Base-by-base conservation (phyloP, 23 tunicate species). In the Botrylloides violaceus region DNA sequence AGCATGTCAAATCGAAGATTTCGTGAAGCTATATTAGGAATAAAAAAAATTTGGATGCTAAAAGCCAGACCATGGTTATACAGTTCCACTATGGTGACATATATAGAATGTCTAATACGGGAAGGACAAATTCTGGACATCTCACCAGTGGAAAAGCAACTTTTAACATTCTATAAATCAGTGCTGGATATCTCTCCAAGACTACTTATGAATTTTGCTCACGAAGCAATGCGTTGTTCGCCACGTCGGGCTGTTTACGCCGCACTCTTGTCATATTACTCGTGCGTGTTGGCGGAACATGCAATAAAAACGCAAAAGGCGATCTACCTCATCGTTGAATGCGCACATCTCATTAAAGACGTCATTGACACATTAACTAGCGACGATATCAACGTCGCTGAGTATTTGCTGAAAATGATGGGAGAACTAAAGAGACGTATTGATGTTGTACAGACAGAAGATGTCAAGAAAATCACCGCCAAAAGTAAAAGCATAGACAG, bases 31-130 rank as follows among this genome's bases (percentile, higher is more conserved):
- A 63, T 63, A 34, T 19, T 33, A 31, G 35, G 29, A 63, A 63
- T 63, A 3, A 63, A 63, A 9, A 34, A 63, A 28, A 63, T 63
- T 4, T 63, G 70, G 70, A 4, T 6, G 3, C 35, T 63, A 23
- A 63, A 63, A 28, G 29, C 70, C 7, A 63, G 70, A 27, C 70
- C 70, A 3, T 63, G 70, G 70, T 25, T 33, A 19, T 63, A 63
- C 35, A 63, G 70, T 9, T 15, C 35, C 6, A 25, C 70, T 21
- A 63, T 63, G 18, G 7, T 29, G 35, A 63, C 32, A 21, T 63
- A 63, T 9, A 63, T 63, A 3, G 70, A 63, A 63, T 63, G 70
- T 9, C 35, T 63, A 29, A 31, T 63, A 3, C 34, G 70, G n/a
- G 33, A 63, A 63, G 35, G 35, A 4, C 26, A 31, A 28, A 27